Percentiles rank a stretch among this genome's conserved stretches.
phyloP scores from a whole-genome alignment of 2,113 vertebrate genomes.

The Synchiropus splendidus region DNA sequence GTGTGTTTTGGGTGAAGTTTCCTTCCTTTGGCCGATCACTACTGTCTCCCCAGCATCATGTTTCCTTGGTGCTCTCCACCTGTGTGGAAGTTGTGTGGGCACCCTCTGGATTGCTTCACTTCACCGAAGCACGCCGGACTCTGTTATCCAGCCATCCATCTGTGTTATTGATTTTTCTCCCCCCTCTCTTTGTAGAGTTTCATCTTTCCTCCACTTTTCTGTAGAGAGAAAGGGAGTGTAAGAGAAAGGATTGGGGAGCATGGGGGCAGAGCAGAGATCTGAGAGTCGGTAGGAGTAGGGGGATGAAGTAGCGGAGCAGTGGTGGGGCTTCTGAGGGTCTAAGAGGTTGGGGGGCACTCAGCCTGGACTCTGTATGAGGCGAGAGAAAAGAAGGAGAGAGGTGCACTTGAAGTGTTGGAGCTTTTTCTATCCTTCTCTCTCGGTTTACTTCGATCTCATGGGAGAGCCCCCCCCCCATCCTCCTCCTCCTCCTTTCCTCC shows the following conservation, averaged over 20 bases:
- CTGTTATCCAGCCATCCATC: constrained; percentile 72
- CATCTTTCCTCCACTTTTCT: constrained; percentile 69
- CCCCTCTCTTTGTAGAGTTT: constrained; percentile 65
- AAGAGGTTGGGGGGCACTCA: constrained; percentile 44
- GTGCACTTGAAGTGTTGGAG: constrained; percentile 49
- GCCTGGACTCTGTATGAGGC: constrained; percentile 47
- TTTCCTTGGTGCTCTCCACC: constrained; percentile 58
- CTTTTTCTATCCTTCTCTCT: constrained; percentile 36
- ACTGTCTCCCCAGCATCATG: constrained; percentile 52
- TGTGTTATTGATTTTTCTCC: constrained; percentile 75
- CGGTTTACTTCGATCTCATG: constrained; percentile 45
- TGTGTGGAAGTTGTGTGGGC: constrained; percentile 70
- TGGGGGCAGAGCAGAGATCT: constrained; percentile 53
- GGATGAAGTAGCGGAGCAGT: constrained; percentile 6
- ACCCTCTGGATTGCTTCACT: constrained; percentile 71
- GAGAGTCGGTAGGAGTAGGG: constrained; percentile 32
- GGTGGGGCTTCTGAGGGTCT: constrained; percentile 47
- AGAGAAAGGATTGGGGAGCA: constrained; percentile 32
- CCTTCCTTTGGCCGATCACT: constrained; percentile 57
- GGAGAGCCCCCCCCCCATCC: constrained; percentile 37
- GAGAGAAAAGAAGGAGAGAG: constrained; percentile 36
- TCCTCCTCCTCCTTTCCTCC: constrained; percentile 13
- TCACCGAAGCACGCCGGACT: constrained; percentile 67
- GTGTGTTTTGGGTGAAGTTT: constrained; percentile 47
- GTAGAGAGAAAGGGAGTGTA: constrained; percentile 45